Evolutionary conservation across 2,888 invertebrate genomes (phyloP), one percentile per base, ranked within the genome.

Genomic region (Pilophorus perplexus): DNA sequence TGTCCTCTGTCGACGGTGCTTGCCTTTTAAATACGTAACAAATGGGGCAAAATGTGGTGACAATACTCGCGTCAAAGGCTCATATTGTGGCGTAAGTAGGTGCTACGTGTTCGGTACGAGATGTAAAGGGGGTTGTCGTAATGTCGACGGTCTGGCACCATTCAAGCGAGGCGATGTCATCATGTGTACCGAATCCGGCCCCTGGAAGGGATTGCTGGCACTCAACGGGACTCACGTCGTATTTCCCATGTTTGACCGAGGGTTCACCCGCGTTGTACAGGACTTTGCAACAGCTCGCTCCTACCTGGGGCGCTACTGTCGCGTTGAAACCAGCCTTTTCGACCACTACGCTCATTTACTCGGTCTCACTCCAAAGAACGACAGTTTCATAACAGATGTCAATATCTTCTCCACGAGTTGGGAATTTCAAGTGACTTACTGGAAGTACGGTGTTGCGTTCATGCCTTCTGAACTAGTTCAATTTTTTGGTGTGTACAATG

Each of bases 1-100:
- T 4, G 52, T 28, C 18, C 8, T 28, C n/a, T 25, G 55, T 8
- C 18, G 55, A 37, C 8, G 55, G 25, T 54, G 54, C 37, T 20
- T 55, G n/a, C 55, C 55, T 5, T 55, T 55, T n/a, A 2, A n/a
- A 20, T 55, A 55, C 27, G 3, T 38, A 8, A 16, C 37, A 3
- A 55, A 55, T n/a, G 55, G 55, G 1, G 37, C 38, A 2, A 48
- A 64, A 16, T 64, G 64, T 22, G 64, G 50, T 18, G 48, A 50
- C 22, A 50, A 64, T 18, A 50, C 55, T 3, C 22, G 55, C 22
- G 55, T 55, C 3, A 38, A 55, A 12, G 55, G 55, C 4, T 38
- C 38, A 0, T 55, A 55, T 38, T 55, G 55, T 8, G 55, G 55
- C 14, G n/a, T 55, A 3, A 38, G 55, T 10, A 38, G 20, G 37